Percentiles rank a stretch among this genome's conserved stretches.
These are phyloP conservation scores for Metellina segmentata DNA, from an alignment of 2,888 invertebrate genomes.

Conservation along the genomic window DNA sequence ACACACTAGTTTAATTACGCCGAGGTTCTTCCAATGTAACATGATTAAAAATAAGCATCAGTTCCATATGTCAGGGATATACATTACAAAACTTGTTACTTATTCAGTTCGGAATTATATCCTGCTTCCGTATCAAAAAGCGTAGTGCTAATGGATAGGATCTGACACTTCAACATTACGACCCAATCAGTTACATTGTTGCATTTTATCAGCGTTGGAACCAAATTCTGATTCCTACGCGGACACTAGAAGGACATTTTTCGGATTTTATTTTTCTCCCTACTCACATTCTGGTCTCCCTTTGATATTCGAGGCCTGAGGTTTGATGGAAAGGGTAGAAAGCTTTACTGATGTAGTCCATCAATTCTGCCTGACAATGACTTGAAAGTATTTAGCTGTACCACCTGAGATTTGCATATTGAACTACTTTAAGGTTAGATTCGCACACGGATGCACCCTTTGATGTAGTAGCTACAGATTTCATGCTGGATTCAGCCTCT, in stretches of 20 bases:
- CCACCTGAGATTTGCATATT: background rate
- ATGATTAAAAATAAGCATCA: background rate
- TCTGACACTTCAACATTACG: background rate
- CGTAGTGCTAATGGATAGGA: background rate
- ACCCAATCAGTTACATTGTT: constrained; percentile 29
- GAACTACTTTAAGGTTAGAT: background rate
- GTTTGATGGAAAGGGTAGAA: background rate
- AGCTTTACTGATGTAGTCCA: background rate
- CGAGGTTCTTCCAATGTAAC: background rate
- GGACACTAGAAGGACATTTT: background rate
- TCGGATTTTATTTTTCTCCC: background rate
- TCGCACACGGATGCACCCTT: background rate
- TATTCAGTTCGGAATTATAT: background rate
- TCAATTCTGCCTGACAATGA: background rate
- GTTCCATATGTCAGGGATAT: background rate
- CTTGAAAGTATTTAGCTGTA: background rate
- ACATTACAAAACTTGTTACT: background rate
- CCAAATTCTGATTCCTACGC: background rate
- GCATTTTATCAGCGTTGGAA: background rate
- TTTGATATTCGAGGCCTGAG: background rate
- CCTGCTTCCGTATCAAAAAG: background rate
- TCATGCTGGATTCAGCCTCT: background rate
- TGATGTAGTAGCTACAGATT: background rate
- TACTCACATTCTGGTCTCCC: background rate
- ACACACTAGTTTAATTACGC: background rate